phyloP scores from a whole-genome alignment of 2,888 invertebrate genomes.

The Fragum fragum region DNA sequence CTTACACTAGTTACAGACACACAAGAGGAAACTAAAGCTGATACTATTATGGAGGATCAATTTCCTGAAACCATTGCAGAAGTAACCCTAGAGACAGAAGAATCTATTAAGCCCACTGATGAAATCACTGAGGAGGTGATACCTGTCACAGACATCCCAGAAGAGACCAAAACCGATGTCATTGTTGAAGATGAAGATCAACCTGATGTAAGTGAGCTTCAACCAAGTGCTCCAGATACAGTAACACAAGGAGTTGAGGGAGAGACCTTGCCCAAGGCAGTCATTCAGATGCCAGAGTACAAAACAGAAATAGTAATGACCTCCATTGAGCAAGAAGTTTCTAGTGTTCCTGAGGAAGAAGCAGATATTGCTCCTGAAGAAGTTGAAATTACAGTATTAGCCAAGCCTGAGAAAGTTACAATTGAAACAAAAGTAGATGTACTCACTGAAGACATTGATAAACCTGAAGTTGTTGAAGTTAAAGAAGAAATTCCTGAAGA shows the following conservation, averaged over 20 bases:
- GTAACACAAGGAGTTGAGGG: slow-evolving; percentile 48
- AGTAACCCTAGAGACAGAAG: slow-evolving; percentile 33
- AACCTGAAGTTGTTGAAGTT: slow-evolving; percentile 48
- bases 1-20: slow-evolving; percentile 39
- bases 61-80: slow-evolving; percentile 28
- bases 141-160: slow-evolving; percentile 44
- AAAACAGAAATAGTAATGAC: slow-evolving; percentile 52
- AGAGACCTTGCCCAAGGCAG: slow-evolving; percentile 54
- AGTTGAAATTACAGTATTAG: slow-evolving; percentile 9
- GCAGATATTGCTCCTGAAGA: slow-evolving; percentile 3
- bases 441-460: slow-evolving; percentile 29
- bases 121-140: slow-evolving; percentile 39
- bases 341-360: slow-evolving; percentile 47
- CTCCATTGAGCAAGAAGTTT: slow-evolving; percentile 54
- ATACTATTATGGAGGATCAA: neutral
- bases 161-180: slow-evolving; percentile 50
- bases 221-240: slow-evolving; percentile 55
- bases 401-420: slow-evolving; percentile 49
- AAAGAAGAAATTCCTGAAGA: slow-evolving; percentile 34
- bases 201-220: slow-evolving; percentile 55
- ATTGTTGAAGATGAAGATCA: slow-evolving; percentile 49
- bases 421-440: slow-evolving; percentile 45
- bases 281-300: slow-evolving; percentile 57
- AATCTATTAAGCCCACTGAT: slow-evolving; percentile 35
- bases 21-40: slow-evolving; percentile 47